These are phyloP conservation scores for Brachypalpus laphriformis DNA, from an alignment of 2,888 invertebrate genomes.

Conservation along the genomic window DNA sequence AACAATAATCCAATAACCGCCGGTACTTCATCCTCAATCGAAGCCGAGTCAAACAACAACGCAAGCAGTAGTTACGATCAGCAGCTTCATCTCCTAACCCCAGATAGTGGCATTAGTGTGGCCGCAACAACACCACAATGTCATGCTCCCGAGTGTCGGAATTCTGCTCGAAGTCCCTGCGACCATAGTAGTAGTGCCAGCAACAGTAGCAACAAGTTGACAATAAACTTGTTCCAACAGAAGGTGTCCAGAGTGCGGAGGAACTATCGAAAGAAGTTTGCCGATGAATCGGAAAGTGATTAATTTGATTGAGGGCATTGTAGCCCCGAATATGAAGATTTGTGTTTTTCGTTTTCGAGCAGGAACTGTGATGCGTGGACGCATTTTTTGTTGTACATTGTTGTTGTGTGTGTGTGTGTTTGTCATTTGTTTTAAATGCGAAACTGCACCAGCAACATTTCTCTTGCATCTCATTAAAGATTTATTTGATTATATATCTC, in stretches of 20 bases:
- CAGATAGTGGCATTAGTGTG: slow-evolving; percentile 79
- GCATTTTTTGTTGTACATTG: slow-evolving; percentile 45
- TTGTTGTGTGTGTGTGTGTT: slow-evolving; percentile 46
- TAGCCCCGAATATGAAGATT: background rate
- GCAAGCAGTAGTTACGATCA: slow-evolving; percentile 59
- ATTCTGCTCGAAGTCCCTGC: slow-evolving; percentile 45
- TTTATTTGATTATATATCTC: slow-evolving; percentile 33
- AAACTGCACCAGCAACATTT: background rate
- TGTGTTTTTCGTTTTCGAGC: slow-evolving; percentile 22
- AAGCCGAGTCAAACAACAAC: slow-evolving; percentile 54
- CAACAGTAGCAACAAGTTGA: slow-evolving; percentile 70
- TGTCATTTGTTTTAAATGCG: slow-evolving; percentile 27
- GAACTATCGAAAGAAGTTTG: slow-evolving; percentile 86
- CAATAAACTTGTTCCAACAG: slow-evolving; percentile 81
- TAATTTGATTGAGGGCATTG: slow-evolving; percentile 75
- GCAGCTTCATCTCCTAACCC: slow-evolving; percentile 74
- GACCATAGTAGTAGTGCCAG: slow-evolving; percentile 62
- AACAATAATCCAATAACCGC: slow-evolving; percentile 55
- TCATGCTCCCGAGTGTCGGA: slow-evolving; percentile 61
- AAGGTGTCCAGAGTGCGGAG: slow-evolving; percentile 86
- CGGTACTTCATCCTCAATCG: slow-evolving; percentile 51
- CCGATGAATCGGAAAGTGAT: slow-evolving; percentile 86
- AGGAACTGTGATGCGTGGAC: slow-evolving; percentile 70
- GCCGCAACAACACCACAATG: slow-evolving; percentile 74
- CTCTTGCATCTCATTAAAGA: slow-evolving; percentile 26